phyloP scores from a whole-genome alignment of 1,140 invertebrate species.

The Phortica variegata region DNA sequence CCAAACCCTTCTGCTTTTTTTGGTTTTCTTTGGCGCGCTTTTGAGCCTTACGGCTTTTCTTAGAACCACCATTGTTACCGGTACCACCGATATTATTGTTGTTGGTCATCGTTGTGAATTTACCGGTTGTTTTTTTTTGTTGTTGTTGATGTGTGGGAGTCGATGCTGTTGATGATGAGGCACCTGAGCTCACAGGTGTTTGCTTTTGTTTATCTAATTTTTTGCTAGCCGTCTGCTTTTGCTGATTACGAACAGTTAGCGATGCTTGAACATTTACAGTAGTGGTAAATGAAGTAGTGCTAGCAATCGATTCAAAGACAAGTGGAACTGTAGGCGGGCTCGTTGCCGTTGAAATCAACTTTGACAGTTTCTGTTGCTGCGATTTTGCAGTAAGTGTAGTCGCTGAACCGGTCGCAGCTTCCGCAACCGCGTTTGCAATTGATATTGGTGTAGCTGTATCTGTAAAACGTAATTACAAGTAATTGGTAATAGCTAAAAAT shows the following conservation, averaged over 20 bases:
- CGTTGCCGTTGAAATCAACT: no score
- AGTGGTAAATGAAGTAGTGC: no score
- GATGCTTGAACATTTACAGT: no score
- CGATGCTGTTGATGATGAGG: conserved; percentile 38
- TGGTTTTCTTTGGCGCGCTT: conserved; percentile 37
- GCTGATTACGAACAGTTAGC: no score
- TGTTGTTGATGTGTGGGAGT: conserved; percentile 33
- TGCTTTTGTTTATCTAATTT: conserved; percentile 8
- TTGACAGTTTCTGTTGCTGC: conserved; percentile 1
- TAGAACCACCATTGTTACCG: conserved; percentile 16
- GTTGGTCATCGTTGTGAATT: conserved; percentile 6
- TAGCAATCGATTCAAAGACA: no score
- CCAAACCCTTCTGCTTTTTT: conserved; percentile 16
- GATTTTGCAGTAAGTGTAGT: conserved; percentile 18
- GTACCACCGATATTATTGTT: conserved; percentile 11
- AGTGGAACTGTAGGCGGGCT: no score
- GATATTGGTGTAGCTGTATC: conserved; percentile 39
- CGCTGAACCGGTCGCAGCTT: conserved; percentile 22
- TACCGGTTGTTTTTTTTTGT: conserved; percentile 3
- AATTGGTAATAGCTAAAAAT: neutral
- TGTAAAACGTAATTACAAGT: conserved; percentile 1
- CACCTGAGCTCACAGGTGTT: conserved; percentile 21
- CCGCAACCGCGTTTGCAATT: conserved; percentile 38
- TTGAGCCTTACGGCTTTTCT: conserved; percentile 26
- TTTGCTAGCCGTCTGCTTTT: conserved; percentile 4